phyloP scores from a whole-genome alignment of 2,888 invertebrate species.

The Marronus borbonicus region DNA sequence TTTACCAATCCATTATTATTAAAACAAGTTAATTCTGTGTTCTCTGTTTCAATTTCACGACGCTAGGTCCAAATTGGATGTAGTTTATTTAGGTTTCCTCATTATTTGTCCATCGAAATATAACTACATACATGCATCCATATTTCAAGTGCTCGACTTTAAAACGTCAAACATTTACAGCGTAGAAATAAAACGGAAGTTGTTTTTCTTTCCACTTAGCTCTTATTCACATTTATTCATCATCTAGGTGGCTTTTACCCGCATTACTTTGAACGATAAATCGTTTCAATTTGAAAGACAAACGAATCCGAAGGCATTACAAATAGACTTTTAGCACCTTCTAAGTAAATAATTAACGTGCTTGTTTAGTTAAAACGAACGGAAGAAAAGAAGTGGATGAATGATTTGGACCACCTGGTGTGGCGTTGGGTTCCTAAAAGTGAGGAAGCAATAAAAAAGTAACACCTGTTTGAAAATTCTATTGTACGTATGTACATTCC shows the following conservation, averaged over 20 bases:
- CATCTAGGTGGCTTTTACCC: conserved; percentile 39
- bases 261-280: conserved; percentile 40
- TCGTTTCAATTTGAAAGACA: conserved; percentile 36
- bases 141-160: conserved; percentile 32
- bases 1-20: too few species aligned
- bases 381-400: conserved; percentile 1
- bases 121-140: conserved; percentile 1
- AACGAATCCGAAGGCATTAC: conserved; percentile 36
- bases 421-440: conserved; percentile 16
- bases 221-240: conserved; percentile 43
- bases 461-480: conserved; percentile 32
- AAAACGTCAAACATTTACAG: conserved; percentile 29
- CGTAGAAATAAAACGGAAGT: conserved; percentile 39
- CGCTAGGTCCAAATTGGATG: background rate
- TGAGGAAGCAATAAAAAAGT: conserved; percentile 40
- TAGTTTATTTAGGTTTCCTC: background rate
- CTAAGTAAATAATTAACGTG: conserved; percentile 42
- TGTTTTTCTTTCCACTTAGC: conserved; percentile 46
- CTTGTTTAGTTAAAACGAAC: conserved; percentile 38
- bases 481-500: conserved; percentile 22
- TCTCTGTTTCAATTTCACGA: too few species aligned
- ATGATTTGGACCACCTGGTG: conserved; percentile 45
- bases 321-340: conserved; percentile 47
- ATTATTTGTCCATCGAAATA: conserved; percentile 1
- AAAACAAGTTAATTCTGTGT: too few species aligned